phyloP scores from a whole-genome alignment of 2,113 vertebrate genomes.

The Danio rerio region DNA sequence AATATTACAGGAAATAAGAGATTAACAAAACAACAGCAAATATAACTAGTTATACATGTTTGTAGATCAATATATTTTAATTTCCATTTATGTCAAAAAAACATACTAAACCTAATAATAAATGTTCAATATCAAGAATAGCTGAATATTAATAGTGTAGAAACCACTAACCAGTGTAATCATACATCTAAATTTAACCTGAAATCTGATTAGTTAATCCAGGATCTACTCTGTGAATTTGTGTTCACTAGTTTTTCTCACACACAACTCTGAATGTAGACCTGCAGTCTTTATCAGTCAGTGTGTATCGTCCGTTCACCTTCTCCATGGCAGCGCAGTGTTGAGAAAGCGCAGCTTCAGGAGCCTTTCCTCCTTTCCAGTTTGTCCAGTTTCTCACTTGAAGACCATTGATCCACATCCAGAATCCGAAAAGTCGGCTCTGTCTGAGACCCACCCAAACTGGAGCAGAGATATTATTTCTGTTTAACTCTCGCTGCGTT shows the following conservation, averaged over 20 bases:
- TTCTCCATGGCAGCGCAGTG: slow-evolving; percentile 58
- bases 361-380: slow-evolving; percentile 42
- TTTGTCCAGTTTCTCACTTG: slow-evolving; percentile 29
- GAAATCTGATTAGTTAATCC: no score
- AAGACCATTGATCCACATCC: slow-evolving; percentile 64
- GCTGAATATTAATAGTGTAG: no score
- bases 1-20: not conserved
- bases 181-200: no score
- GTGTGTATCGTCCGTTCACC: not conserved
- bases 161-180: no score
- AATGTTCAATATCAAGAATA: no score
- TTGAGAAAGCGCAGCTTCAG: slow-evolving; percentile 46
- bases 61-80: no score
- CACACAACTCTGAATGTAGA: not conserved
- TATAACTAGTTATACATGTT: not conserved
- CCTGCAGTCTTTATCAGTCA: slow-evolving; percentile 59
- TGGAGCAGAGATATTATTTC: fast-evolving
- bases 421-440: slow-evolving; percentile 69
- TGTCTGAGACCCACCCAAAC: slow-evolving; percentile 71
- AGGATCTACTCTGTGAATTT: no score
- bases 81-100: no score
- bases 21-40: not conserved
- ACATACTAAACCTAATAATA: no score
- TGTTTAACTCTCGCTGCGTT: not conserved
- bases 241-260: not conserved